A percentile compares a stretch with the other conserved stretches of the same genome.
Conservation (phyloP, 2,888 invertebrate species). For the Isoperla grammatica region DNA sequence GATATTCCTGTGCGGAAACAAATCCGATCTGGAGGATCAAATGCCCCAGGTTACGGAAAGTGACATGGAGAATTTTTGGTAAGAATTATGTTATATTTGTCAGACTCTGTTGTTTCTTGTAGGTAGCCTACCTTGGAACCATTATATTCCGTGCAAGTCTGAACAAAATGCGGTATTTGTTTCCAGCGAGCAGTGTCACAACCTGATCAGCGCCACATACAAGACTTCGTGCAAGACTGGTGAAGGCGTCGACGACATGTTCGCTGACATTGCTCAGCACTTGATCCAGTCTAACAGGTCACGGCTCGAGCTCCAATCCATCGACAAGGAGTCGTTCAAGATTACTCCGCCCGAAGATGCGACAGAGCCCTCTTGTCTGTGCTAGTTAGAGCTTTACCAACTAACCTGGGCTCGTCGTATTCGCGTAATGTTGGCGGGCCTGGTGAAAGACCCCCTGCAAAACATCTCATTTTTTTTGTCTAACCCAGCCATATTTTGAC, state of each 20-base stretch:
- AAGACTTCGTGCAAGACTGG: slow-evolving; percentile 87
- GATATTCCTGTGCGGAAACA: slow-evolving; percentile 92
- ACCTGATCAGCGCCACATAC: slow-evolving; percentile 80
- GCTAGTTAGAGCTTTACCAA: slow-evolving; percentile 31
- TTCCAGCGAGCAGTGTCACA: slow-evolving; percentile 84
- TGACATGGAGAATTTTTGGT: slow-evolving; percentile 87
- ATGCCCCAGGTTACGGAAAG: slow-evolving; percentile 76
- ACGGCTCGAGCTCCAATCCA: slow-evolving; percentile 71
- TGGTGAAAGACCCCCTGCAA: no score
- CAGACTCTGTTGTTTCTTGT: not conserved
- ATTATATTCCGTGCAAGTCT: not conserved
- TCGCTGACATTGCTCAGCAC: slow-evolving; percentile 77
- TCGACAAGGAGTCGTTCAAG: slow-evolving; percentile 49
- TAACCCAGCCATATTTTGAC: no score
- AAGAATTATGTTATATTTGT: slow-evolving; percentile 36
- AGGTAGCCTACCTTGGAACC: not conserved
- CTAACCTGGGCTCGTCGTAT: no score
- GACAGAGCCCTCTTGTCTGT: slow-evolving; percentile 38
- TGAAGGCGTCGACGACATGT: slow-evolving; percentile 84
- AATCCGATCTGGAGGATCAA: slow-evolving; percentile 68
- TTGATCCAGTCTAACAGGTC: slow-evolving; percentile 74
- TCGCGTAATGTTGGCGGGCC: no score
- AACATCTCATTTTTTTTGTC: no score
- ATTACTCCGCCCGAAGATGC: slow-evolving; percentile 35
- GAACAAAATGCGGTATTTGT: not conserved